Conservation (phyloP, 2,113 vertebrate species). For the Motacilla alba region DNA sequence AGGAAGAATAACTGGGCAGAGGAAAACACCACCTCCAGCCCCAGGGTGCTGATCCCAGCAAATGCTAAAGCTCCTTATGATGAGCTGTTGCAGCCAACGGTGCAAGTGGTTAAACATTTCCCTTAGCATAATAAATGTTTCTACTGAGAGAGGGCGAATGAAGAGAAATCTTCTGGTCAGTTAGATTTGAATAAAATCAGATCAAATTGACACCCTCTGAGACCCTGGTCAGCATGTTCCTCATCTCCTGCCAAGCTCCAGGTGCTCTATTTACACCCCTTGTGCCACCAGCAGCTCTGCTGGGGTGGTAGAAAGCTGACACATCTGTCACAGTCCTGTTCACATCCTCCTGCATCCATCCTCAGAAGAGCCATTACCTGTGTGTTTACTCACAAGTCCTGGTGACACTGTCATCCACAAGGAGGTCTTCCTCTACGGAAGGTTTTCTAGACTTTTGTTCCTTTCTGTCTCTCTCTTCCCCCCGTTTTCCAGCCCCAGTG, state of each 20-base stretch:
- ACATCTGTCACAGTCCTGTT: neutral
- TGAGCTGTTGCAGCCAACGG: neutral
- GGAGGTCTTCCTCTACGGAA: neutral
- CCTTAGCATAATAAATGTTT: neutral
- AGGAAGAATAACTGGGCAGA: neutral
- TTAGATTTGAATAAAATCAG: neutral
- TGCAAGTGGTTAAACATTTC: neutral
- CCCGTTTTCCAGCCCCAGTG: neutral
- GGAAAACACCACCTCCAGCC: neutral
- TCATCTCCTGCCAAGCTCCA: neutral
- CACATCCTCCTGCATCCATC: neutral
- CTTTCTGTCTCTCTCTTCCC: neutral
- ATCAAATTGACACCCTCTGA: neutral
- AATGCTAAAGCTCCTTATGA: neutral
- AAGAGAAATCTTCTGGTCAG: neutral
- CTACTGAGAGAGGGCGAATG: neutral
- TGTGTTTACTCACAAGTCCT: neutral
- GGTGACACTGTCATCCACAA: neutral
- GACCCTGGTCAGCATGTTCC: neutral
- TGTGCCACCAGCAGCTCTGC: neutral
- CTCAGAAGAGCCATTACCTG: neutral
- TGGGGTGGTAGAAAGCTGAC: neutral
- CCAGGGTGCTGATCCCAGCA: neutral
- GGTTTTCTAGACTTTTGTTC: neutral
- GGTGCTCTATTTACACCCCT: neutral